Conservation (phyloP, 23 tunicate species). For the Oikopleura albicans region DNA sequence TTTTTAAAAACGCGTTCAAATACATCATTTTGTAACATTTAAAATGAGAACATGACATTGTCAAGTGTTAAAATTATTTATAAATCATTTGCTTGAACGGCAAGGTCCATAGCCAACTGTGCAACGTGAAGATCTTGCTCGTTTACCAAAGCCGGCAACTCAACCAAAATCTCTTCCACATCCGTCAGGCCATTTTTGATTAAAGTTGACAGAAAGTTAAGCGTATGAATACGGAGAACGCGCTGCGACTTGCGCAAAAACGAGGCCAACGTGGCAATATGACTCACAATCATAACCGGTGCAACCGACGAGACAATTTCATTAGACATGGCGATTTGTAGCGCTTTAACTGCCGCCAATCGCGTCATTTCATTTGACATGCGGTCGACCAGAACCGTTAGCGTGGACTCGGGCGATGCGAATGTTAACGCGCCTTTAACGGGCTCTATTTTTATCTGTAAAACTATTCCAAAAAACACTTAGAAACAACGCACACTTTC, state of each 20-base stretch:
- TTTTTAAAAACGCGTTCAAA: too few relatives aligned
- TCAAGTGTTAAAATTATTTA: too few relatives aligned
- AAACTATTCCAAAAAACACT: slow-evolving; percentile 15
- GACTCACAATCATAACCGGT: slow-evolving; percentile 22
- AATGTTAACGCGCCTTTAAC: not conserved
- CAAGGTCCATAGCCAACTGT: slow-evolving; percentile 53
- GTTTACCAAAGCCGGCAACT: slow-evolving; percentile 54
- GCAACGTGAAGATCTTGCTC: slow-evolving; percentile 74
- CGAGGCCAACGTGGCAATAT: slow-evolving; percentile 60
- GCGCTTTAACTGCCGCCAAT: slow-evolving; percentile 55
- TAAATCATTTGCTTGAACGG: too few relatives aligned
- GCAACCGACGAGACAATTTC: slow-evolving; percentile 32
- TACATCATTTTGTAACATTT: too few relatives aligned
- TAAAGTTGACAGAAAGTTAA: slow-evolving; percentile 50
- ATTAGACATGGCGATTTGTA: slow-evolving; percentile 11
- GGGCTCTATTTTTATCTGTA: not conserved
- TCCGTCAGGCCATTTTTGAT: slow-evolving; percentile 34
- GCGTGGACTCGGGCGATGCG: slow-evolving; percentile 28
- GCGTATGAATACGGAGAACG: slow-evolving; percentile 50
- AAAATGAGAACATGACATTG: too few relatives aligned
- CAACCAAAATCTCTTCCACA: slow-evolving; percentile 10
- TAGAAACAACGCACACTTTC: too few relatives aligned
- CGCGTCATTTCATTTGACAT: slow-evolving; percentile 77
- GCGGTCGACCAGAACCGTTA: slow-evolving; percentile 51
- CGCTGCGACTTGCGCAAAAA: slow-evolving; percentile 76